phyloP scores from a whole-genome alignment of 2,888 invertebrate genomes.

The Thalpophila matura region DNA sequence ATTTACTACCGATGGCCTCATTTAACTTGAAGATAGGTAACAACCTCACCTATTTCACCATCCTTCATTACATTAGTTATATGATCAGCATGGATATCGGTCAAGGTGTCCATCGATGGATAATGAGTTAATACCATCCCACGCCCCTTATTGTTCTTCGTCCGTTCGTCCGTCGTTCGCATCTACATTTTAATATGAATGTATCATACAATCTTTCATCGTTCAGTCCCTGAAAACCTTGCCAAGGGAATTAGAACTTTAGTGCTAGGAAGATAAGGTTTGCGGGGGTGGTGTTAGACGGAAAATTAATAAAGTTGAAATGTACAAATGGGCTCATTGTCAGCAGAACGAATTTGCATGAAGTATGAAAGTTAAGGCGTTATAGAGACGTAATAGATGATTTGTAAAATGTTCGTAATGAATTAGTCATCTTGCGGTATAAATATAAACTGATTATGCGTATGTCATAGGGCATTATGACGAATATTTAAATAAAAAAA shows the following conservation, averaged over 20 bases:
- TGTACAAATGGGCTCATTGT: conserved; percentile 87
- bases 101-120: conserved; percentile 87
- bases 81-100: conserved; percentile 84
- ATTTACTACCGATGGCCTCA: not conserved
- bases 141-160: conserved; percentile 88
- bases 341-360: conserved; percentile 87
- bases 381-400: conserved; percentile 80
- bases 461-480: not conserved
- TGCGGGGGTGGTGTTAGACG: not conserved
- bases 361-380: conserved; percentile 86
- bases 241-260: conserved; percentile 45
- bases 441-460: conserved; percentile 36
- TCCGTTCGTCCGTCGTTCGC: conserved; percentile 81
- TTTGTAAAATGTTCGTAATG: conserved; percentile 70
- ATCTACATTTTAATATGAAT: conserved; percentile 86
- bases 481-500: no score
- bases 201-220: conserved; percentile 66
- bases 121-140: conserved; percentile 87
- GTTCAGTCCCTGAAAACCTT: conserved; percentile 6
- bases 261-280: conserved; percentile 44
- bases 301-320: conserved; percentile 61
- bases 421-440: conserved; percentile 59
- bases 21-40: not conserved
- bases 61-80: conserved; percentile 58
- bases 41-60: conserved; percentile 22